A percentile compares a stretch with the other conserved stretches of the same genome.
Conservation (phyloP, 1,140 invertebrate genomes). For the Drosophila ficusphila region DNA sequence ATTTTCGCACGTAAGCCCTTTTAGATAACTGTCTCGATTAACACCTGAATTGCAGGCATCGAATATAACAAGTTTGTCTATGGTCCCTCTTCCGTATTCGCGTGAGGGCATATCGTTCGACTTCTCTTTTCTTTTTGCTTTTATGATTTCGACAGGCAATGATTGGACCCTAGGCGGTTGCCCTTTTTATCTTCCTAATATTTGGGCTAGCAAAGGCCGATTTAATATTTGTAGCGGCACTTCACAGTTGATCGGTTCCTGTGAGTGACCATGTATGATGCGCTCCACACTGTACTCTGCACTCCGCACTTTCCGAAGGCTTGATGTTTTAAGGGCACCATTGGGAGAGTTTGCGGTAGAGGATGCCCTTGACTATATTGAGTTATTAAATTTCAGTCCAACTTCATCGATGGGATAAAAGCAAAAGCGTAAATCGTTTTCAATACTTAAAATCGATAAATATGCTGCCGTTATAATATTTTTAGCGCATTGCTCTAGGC, state of each 20-base stretch:
- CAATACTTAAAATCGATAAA: slow-evolving; percentile 50
- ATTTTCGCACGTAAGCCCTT: slow-evolving; percentile 48
- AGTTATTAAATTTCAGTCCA: slow-evolving; percentile 8
- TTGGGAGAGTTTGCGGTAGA: background rate
- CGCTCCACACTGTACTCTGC: background rate
- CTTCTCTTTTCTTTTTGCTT: slow-evolving; percentile 15
- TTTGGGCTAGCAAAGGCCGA: slow-evolving; percentile 11
- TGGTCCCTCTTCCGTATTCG: slow-evolving; percentile 23
- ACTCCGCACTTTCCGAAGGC: slow-evolving; percentile 4
- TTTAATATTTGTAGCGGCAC: slow-evolving; percentile 64
- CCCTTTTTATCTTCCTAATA: background rate
- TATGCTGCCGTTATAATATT: slow-evolving; percentile 57
- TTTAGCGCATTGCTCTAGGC: slow-evolving; percentile 44
- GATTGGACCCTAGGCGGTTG: background rate
- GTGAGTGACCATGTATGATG: slow-evolving; percentile 49
- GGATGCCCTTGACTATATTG: background rate
- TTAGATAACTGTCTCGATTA: slow-evolving; percentile 54
- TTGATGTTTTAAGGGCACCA: slow-evolving; percentile 10
- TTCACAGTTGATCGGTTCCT: slow-evolving; percentile 74
- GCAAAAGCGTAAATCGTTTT: slow-evolving; percentile 60
- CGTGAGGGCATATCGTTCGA: slow-evolving; percentile 16
- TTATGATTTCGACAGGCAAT: background rate
- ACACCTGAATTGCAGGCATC: slow-evolving; percentile 53
- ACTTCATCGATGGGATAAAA: slow-evolving; percentile 5
- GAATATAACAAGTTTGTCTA: slow-evolving; percentile 2